These are phyloP conservation scores for Corythornis vintsioides DNA, from an alignment of 2,113 vertebrate species.

Conservation along the genomic window DNA sequence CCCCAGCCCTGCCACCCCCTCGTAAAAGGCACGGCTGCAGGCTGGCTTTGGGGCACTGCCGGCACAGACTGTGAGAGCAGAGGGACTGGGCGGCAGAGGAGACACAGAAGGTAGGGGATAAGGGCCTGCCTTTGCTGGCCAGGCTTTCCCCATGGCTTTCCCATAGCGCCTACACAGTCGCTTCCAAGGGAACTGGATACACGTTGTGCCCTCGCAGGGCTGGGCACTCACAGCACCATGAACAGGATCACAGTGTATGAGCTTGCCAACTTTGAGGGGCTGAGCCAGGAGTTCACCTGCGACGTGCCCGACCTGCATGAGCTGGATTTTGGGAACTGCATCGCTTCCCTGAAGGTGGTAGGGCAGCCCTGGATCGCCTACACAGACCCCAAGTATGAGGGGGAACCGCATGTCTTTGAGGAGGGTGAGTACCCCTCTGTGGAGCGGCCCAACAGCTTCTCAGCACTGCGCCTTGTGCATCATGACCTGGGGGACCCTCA, in stretches of 20 bases:
- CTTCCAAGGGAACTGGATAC: background rate
- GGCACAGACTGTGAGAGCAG: background rate
- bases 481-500: slow-evolving; percentile 60
- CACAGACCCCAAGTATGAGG: slow-evolving; percentile 36
- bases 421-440: slow-evolving; percentile 59
- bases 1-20: background rate
- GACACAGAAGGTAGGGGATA: background rate
- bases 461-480: slow-evolving; percentile 44
- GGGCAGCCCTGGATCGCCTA: slow-evolving; percentile 74
- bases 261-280: slow-evolving; percentile 43
- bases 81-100: accelerated
- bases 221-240: background rate
- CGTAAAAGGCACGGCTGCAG: background rate
- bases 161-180: accelerated
- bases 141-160: background rate
- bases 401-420: background rate
- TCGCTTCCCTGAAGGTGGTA: slow-evolving; percentile 63
- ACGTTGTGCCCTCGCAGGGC: background rate
- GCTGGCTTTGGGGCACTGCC: background rate
- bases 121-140: background rate
- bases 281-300: slow-evolving; percentile 65
- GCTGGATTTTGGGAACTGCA: slow-evolving; percentile 68
- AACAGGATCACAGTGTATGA: slow-evolving; percentile 62
- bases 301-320: slow-evolving; percentile 61
- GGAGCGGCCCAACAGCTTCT: slow-evolving; percentile 54